Evolutionary conservation across 2,888 invertebrate genomes (phyloP), one percentile per base, ranked within the genome.

Genomic region (Stomorhina lunata): DNA sequence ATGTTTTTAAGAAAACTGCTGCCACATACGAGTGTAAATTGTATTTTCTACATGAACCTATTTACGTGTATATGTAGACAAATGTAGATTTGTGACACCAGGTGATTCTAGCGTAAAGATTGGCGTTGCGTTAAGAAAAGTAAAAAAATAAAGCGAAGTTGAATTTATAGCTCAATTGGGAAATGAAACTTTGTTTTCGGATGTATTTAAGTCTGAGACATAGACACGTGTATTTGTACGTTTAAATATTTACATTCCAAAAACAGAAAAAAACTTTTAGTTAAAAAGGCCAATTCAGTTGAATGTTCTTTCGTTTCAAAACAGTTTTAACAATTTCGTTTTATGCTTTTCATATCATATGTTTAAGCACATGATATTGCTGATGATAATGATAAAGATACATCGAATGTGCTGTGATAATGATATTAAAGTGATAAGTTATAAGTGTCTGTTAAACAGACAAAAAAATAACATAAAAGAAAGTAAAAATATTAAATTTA

Each of bases 151-250:
- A 73, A 59, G 69, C 66, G 34, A 50, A 76, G 7, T 69, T 68
- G 69, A 83, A 85, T 85, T 85, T 85, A 85, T 85, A 81, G 68
- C 81, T 73, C 84, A 85, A 84, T 84, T 84, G 85, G 73, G 84
- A 80, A 82, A 73, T 65, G 57, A 79, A 78, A 79, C 27, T 79
- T 79, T 71, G 55, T 48, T 37, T 66, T 75, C 48, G 7, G 34
- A 29, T 43, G 40, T 63, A 53, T 27, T 50, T 29, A 10, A 50
- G 12, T 34, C 55, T 12, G 65, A 15, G 20, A 48, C 12, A 25
- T 34, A 20, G 32, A 50, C 37, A 68, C 29, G 12, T 17, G 17
- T n/a, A 20, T 20, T 48, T 10, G n/a, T n/a, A 76, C 34, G 57
- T 20, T 57, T 32, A 34, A 37, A 6, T 34, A 45, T 40, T 34